Evolutionary conservation across 2,888 invertebrate genomes (phyloP).

Genomic region (Aspidiotus rigidus): DNA sequence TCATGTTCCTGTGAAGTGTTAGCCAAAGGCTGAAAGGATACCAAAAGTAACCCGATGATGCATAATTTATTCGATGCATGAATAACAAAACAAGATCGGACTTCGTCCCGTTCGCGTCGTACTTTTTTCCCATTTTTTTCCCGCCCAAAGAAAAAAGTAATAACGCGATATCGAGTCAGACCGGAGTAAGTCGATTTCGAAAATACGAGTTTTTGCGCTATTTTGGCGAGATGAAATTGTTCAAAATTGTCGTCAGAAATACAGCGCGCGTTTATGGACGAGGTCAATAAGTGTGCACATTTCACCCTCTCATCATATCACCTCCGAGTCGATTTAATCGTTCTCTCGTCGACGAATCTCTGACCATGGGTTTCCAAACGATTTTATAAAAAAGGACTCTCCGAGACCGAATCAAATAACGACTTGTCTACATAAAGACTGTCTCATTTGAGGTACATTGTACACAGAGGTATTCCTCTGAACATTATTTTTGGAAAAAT

Average conservation of each 20-base stretch:
- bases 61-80: constrained; percentile 2
- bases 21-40: constrained; percentile 4
- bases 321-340: too few relatives aligned
- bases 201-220: background rate
- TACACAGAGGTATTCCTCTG: too few relatives aligned
- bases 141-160: background rate
- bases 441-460: too few relatives aligned
- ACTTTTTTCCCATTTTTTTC: background rate
- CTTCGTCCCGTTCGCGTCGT: background rate
- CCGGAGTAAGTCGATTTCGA: background rate
- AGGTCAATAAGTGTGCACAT: too few relatives aligned
- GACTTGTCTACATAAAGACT: too few relatives aligned
- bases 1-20: constrained; percentile 3
- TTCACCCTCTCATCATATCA: too few relatives aligned
- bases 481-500: too few relatives aligned
- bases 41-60: constrained; percentile 2
- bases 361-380: too few relatives aligned
- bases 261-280: too few relatives aligned
- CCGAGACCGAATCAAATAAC: too few relatives aligned
- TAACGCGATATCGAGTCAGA: background rate
- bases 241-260: background rate
- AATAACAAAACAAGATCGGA: background rate
- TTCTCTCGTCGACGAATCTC: too few relatives aligned
- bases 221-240: background rate
- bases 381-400: too few relatives aligned